Evolutionary conservation across 2,888 invertebrate genomes (phyloP).

Genomic region (Apotomis turbidana): DNA sequence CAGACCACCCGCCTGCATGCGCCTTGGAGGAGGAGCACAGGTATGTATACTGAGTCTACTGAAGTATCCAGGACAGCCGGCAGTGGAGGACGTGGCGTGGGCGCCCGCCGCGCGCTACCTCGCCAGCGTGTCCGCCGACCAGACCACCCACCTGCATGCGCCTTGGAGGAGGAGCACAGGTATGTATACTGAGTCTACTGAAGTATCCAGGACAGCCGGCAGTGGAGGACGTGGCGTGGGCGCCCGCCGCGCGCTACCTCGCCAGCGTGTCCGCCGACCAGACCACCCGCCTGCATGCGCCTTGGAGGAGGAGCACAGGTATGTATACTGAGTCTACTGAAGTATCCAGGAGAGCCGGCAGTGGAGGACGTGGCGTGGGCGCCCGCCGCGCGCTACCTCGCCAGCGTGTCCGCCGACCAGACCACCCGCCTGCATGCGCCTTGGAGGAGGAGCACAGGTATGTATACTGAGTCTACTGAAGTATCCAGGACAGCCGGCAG

Average conservation of each 20-base stretch:
- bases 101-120: constrained; percentile 91
- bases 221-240: constrained; percentile 95
- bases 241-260: constrained; percentile 89
- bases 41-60: constrained; percentile 44
- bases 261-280: constrained; percentile 22
- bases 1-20: constrained; percentile 96
- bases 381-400: constrained; percentile 88
- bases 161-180: constrained; percentile 86
- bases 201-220: too few species aligned
- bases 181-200: constrained; percentile 34
- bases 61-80: constrained; percentile 71
- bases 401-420: too few species aligned
- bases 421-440: constrained; percentile 91
- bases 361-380: constrained; percentile 96
- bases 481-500: too few species aligned
- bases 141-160: constrained; percentile 93
- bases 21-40: constrained; percentile 86
- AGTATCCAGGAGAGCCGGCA: too few species aligned
- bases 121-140: constrained; percentile 91
- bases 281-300: constrained; percentile 90
- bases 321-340: constrained; percentile 15
- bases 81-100: constrained; percentile 93
- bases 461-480: too few species aligned
- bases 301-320: constrained; percentile 85
- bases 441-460: constrained; percentile 81